Evolutionary conservation across 1,140 invertebrate genomes (phyloP).

Genomic region (Diorhabda sublineata): DNA sequence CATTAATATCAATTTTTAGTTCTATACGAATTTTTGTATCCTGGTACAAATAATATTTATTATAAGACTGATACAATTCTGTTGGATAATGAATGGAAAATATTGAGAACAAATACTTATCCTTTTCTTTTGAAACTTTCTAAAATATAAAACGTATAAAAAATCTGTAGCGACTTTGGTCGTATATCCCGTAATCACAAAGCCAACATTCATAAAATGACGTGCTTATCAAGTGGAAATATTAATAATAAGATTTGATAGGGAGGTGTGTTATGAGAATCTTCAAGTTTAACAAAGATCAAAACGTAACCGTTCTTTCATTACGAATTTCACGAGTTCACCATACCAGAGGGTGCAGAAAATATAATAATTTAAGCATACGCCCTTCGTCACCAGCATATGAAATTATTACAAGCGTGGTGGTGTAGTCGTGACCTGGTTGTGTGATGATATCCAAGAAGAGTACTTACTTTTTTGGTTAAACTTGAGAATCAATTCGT

Average conservation of each 20-base stretch:
- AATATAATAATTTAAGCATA: constrained; percentile 29
- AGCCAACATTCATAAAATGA: constrained; percentile 33
- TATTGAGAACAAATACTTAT: no score
- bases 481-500: no score
- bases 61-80: no score
- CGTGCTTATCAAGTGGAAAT: constrained; percentile 40
- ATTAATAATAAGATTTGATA: constrained; percentile 41
- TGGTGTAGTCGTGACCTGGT: constrained; percentile 25
- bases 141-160: no score
- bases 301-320: constrained; percentile 19
- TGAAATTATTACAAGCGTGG: constrained; percentile 27
- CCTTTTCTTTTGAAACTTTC: no score
- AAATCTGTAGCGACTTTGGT: no score
- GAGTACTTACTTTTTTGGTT: neutral
- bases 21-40: no score
- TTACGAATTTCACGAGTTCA: constrained; percentile 25
- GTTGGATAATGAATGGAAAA: no score
- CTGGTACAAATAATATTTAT: no score
- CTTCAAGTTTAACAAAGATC: constrained; percentile 33
- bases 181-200: constrained; percentile 25
- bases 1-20: no score
- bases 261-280: constrained; percentile 39
- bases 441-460: constrained; percentile 5
- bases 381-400: constrained; percentile 16
- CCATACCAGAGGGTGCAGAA: constrained; percentile 23